Conservation (phyloP, 2,888 invertebrate genomes). For the Synanthedon vespiformis region DNA sequence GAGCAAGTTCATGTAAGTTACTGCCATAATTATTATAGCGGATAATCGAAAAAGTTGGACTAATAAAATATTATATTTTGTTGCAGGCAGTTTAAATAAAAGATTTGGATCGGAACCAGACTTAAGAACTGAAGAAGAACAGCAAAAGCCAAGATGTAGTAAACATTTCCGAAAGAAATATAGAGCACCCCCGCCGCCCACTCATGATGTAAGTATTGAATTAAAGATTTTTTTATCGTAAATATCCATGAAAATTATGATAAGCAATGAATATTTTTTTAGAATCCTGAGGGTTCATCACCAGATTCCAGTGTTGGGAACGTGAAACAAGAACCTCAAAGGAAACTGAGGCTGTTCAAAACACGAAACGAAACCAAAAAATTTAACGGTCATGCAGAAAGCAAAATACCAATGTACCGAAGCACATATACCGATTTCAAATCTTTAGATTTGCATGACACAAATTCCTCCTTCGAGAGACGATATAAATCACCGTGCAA, state of each 20-base stretch:
- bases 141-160: constrained; percentile 37
- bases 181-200: constrained; percentile 77
- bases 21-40: too few species aligned
- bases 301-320: constrained; percentile 72
- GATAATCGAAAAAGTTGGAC: too few species aligned
- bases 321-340: constrained; percentile 57
- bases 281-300: constrained; percentile 67
- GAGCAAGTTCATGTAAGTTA: too few species aligned
- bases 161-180: constrained; percentile 81
- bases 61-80: neutral
- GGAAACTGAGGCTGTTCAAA: constrained; percentile 78
- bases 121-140: constrained; percentile 61
- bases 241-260: too few species aligned
- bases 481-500: constrained; percentile 56
- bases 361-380: constrained; percentile 80
- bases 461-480: constrained; percentile 42
- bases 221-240: too few species aligned
- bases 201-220: constrained; percentile 39
- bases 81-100: constrained; percentile 55
- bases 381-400: constrained; percentile 41
- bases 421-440: constrained; percentile 46
- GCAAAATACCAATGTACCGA: constrained; percentile 35
- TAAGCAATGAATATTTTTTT: constrained; percentile 7
- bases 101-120: constrained; percentile 83
- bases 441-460: constrained; percentile 44